phyloP scores from a whole-genome alignment of 2,888 invertebrate genomes.

The Branchellion lobata region DNA sequence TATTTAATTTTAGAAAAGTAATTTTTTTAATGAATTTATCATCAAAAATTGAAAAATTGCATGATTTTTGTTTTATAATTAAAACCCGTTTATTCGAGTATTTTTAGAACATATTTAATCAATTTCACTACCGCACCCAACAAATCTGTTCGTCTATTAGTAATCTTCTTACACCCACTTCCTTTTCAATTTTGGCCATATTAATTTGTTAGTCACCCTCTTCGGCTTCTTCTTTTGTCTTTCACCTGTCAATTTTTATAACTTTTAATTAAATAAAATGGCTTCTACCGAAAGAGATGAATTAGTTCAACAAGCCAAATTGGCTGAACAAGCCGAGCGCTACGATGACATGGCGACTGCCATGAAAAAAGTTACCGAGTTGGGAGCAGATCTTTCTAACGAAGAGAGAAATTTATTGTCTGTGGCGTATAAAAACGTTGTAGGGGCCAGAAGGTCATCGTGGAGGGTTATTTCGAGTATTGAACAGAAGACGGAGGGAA shows the following conservation, averaged over 20 bases:
- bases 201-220: conserved; percentile 33
- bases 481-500: conserved; percentile 89
- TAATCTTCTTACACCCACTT: conserved; percentile 40
- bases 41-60: too few relatives aligned
- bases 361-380: conserved; percentile 96
- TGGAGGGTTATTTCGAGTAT: conserved; percentile 99
- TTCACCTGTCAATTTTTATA: conserved; percentile 7
- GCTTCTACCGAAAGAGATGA: conserved; percentile 41
- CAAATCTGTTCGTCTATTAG: too few relatives aligned
- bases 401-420: conserved; percentile 96
- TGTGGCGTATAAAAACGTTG: conserved; percentile 98
- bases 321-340: conserved; percentile 47
- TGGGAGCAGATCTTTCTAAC: conserved; percentile 88
- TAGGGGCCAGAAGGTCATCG: conserved; percentile 92
- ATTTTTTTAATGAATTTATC: too few relatives aligned
- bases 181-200: conserved; percentile 41
- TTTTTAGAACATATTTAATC: too few relatives aligned
- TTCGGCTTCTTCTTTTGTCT: conserved; percentile 6
- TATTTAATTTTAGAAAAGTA: too few relatives aligned
- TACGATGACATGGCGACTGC: conserved; percentile 94
- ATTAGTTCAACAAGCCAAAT: conserved; percentile 44
- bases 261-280: conserved; percentile 8
- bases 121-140: too few relatives aligned
- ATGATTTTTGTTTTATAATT: too few relatives aligned
- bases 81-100: too few relatives aligned